Percentiles rank a stretch among this genome's conserved stretches.
These are phyloP conservation scores for Nemopilema nomurai DNA, from an alignment of 30 jellyfish, hydroid and myxozoan species.

Conservation along the genomic window DNA sequence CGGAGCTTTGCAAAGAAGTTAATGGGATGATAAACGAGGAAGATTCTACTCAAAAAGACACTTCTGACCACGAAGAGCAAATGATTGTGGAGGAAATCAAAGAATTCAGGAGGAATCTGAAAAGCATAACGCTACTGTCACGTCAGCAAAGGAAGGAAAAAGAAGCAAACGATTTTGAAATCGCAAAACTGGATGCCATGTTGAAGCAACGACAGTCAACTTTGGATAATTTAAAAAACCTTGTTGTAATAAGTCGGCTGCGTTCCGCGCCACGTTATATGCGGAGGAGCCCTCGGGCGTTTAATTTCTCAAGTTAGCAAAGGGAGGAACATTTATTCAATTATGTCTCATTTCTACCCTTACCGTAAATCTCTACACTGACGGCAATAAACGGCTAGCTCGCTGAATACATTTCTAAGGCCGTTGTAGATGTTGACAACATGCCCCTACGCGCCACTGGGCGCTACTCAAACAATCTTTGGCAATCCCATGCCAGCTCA, in stretches of 20 bases:
- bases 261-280: conserved; percentile 26
- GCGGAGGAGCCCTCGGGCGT: no score
- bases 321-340: no score
- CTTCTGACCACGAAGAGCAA: conserved; percentile 23
- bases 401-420: no score
- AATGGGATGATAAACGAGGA: conserved; percentile 4
- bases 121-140: conserved; percentile 13
- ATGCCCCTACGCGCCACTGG: no score
- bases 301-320: no score
- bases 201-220: not conserved
- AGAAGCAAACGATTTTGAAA: not conserved
- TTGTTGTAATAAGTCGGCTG: not conserved
- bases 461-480: no score
- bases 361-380: no score
- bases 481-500: no score
- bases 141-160: conserved; percentile 10
- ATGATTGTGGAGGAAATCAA: conserved; percentile 12
- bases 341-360: no score
- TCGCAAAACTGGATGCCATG: not conserved
- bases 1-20: conserved; percentile 3
- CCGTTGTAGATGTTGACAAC: no score
- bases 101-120: conserved; percentile 26
- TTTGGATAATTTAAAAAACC: not conserved
- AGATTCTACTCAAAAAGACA: conserved; percentile 7
- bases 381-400: no score